Evolutionary conservation across 2,797 vertebrate species (phyloP).

Genomic region (Coilia nasus): DNA sequence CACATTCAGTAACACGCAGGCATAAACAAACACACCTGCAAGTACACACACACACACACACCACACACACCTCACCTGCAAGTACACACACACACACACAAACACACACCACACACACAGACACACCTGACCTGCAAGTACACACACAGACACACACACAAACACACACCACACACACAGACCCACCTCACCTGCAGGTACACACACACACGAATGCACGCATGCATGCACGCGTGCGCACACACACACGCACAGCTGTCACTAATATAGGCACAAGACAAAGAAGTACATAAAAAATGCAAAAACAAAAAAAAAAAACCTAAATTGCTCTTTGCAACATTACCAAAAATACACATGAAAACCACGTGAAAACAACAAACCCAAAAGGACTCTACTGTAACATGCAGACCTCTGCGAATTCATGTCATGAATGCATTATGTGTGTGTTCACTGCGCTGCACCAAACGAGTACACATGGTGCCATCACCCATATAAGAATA

Average conservation of each 20-base stretch:
- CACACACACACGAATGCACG: not conserved
- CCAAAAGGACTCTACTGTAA: not conserved
- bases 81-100: too few species aligned
- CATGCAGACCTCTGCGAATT: not conserved
- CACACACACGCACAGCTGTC: not conserved
- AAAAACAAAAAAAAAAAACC: not conserved
- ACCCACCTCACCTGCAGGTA: too few species aligned
- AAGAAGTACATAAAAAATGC: not conserved
- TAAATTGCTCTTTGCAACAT: not conserved
- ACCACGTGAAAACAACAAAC: not conserved
- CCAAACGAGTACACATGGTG: not conserved
- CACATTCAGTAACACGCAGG: not conserved
- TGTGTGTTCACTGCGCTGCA: not conserved
- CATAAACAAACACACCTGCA: not conserved
- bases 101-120: not conserved
- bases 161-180: too few species aligned
- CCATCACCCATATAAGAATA: not conserved
- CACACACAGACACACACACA: not conserved
- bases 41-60: not conserved
- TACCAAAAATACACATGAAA: too few species aligned
- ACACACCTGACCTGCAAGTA: not conserved
- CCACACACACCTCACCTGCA: too few species aligned
- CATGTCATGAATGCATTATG: constrained; percentile 1
- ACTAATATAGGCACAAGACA: not conserved
- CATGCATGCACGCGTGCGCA: not conserved